Base-by-base conservation (phyloP, 2,888 invertebrate genomes). In the Epinotia ramella region DNA sequence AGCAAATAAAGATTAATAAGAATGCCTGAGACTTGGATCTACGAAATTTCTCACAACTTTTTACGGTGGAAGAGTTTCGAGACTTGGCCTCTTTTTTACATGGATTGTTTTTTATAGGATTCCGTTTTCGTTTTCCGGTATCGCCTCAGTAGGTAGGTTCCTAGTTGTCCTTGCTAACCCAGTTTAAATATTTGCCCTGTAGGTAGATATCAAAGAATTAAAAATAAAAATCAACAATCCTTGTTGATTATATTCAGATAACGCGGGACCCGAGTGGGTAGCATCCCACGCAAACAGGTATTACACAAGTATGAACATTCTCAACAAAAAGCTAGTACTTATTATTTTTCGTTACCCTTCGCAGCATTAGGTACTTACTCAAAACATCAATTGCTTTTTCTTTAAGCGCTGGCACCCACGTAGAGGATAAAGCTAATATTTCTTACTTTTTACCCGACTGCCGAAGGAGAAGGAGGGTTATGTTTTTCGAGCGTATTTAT, bases 281-380 rank as follows among this genome's bases (percentile, higher is more conserved):
- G 16, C 28, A 5, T n/a, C 62, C 16, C 33, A 33, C 33, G 33
- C 33, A 62, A 62, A 62, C n/a, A 28, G 24, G 24, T 28, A 33
- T n/a, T 9, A 33, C n/a, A 13, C 6, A 16, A 28, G 2, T 62
- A 33, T n/a, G 57, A 57, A 57, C 18, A 57, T 57, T 57, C 18
- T 57, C 12, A 18, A 20, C 20, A 16, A 62, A n/a, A 33, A 33
- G 33, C n/a, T n/a, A 62, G n/a, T 62, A n/a, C n/a, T n/a, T n/a
- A 33, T 62, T 9, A 62, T 62, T 13, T 59, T 59, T 62, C 62
- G 7, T 40, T 13, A 62, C 62, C 62, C 62, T 33, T 62, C n/a
- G 9, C 28, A 28, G 40, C 62, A 62, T 62, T n/a, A n/a, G n/a
- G n/a, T n/a, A n/a, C n/a, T n/a, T 62, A 62, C 5, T 9, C 2